Conservation (phyloP, 2,797 vertebrate genomes). For the Danio kyathit region DNA sequence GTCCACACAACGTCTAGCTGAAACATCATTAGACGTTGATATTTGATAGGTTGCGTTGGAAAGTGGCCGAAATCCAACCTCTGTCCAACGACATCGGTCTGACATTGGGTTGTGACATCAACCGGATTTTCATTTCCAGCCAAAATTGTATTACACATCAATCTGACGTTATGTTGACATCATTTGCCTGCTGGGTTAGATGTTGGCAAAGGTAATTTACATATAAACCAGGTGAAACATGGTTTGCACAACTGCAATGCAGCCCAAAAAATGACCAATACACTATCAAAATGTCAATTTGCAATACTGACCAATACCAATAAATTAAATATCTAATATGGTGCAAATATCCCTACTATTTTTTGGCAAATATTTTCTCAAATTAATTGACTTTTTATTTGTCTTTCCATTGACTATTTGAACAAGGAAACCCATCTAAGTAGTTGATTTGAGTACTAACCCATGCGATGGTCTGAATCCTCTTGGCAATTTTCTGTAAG, state of each 20-base stretch:
- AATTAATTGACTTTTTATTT: not conserved
- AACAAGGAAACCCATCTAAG: not conserved
- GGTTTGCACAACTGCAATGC: not conserved
- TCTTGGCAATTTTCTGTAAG: slow-evolving; percentile 88
- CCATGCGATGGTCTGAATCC: slow-evolving; percentile 91
- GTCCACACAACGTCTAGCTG: too few species aligned
- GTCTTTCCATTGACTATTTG: not conserved
- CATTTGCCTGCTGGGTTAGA: too few species aligned
- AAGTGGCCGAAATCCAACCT: too few species aligned
- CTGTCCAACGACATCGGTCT: too few species aligned
- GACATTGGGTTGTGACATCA: too few species aligned
- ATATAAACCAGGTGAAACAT: not conserved
- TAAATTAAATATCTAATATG: not conserved
- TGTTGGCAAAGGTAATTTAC: not conserved
- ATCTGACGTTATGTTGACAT: too few species aligned
- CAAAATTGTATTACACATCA: too few species aligned
- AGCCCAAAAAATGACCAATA: not conserved
- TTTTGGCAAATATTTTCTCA: not conserved
- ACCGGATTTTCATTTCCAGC: too few species aligned
- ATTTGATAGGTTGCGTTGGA: too few species aligned
- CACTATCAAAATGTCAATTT: too few species aligned
- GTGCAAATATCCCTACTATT: not conserved
- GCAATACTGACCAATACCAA: too few species aligned
- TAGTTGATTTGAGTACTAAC: slow-evolving; percentile 76
- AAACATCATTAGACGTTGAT: too few species aligned